Conservation (phyloP, 2,888 invertebrate species). For the Tridacna gigas region DNA sequence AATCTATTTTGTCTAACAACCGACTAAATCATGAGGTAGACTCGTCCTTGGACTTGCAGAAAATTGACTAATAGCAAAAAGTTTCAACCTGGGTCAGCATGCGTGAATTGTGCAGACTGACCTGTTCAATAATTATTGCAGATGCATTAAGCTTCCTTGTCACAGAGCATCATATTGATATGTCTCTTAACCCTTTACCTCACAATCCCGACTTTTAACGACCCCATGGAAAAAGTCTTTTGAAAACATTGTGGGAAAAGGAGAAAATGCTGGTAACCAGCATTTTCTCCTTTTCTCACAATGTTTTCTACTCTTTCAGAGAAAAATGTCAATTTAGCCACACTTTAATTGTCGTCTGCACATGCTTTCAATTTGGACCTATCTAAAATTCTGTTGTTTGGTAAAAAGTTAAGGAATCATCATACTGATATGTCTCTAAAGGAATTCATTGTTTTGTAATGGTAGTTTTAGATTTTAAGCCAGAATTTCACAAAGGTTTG, state of each 20-base stretch:
- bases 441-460: no score
- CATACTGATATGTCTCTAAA: background rate
- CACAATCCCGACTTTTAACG: background rate
- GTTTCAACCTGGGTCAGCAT: no score
- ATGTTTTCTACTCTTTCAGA: background rate
- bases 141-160: no score
- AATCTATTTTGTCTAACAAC: no score
- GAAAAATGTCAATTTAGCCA: background rate
- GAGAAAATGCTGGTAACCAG: slow-evolving; percentile 2
- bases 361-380: background rate
- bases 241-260: slow-evolving; percentile 2
- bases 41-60: no score
- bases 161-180: no score
- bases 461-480: no score
- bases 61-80: no score
- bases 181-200: background rate
- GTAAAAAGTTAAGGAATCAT: background rate
- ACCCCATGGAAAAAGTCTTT: background rate
- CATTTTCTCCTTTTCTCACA: background rate
- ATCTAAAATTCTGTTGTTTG: background rate
- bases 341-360: background rate
- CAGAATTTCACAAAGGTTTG: no score
- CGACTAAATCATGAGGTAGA: no score
- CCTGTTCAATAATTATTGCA: no score
- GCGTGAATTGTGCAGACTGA: no score